These are phyloP conservation scores for Leucoma salicis DNA, from an alignment of 2,888 invertebrate species.

Conservation along the genomic window DNA sequence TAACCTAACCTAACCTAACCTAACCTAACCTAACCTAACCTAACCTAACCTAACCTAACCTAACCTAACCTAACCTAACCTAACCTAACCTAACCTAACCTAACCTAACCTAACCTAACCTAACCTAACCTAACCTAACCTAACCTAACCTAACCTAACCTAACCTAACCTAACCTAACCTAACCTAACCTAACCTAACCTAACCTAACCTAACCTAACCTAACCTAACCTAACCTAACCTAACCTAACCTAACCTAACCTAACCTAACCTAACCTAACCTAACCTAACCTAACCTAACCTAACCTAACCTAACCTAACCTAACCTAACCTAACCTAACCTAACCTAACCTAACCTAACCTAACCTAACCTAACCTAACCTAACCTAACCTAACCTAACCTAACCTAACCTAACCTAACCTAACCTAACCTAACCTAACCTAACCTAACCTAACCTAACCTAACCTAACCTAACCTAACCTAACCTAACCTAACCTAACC, in stretches of 20 bases:
- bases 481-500: constrained; percentile 6
- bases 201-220: constrained; percentile 17
- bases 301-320: constrained; percentile 17
- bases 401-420: constrained; percentile 11
- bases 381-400: constrained; percentile 11
- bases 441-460: constrained; percentile 4
- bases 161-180: constrained; percentile 11
- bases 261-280: constrained; percentile 13
- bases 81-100: constrained; percentile 16
- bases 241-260: constrained; percentile 10
- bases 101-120: constrained; percentile 19
- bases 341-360: constrained; percentile 6
- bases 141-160: constrained; percentile 16
- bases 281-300: constrained; percentile 26
- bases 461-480: constrained; percentile 5
- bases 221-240: constrained; percentile 12
- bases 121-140: constrained; percentile 21
- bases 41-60: constrained; percentile 16
- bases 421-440: constrained; percentile 10
- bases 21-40: neutral
- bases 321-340: constrained; percentile 9
- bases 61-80: constrained; percentile 11
- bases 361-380: constrained; percentile 4
- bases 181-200: constrained; percentile 20
- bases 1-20: constrained; percentile 1